phyloP scores from a whole-genome alignment of 1,140 invertebrate genomes.

The Nebria ingens region DNA sequence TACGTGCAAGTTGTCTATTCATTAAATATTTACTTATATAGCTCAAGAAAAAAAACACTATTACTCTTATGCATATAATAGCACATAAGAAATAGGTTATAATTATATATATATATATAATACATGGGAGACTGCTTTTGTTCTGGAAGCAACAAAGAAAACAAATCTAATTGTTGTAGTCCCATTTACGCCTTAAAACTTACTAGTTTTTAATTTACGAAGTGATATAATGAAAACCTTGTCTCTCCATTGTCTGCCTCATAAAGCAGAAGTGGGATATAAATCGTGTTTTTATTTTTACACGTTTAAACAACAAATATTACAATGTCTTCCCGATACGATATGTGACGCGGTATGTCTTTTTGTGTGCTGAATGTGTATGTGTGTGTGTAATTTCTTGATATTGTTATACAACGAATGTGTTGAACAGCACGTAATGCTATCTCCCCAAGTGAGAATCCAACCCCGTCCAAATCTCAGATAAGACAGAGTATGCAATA shows the following conservation, averaged over 20 bases:
- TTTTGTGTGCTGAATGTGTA: not conserved
- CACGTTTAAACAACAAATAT: not conserved
- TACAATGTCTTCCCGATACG: not conserved
- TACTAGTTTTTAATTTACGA: not conserved
- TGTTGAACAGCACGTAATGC: not conserved
- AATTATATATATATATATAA: no score
- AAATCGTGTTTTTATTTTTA: not conserved
- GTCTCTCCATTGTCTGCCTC: not conserved
- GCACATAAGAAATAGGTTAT: no score
- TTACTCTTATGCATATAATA: no score
- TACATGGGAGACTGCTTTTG: no score
- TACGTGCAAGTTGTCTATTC: no score
- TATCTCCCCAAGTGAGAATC: no score
- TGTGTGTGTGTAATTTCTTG: not conserved
- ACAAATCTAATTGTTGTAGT: no score
- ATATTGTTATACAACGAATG: constrained; percentile 1
- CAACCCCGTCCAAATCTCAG: not conserved
- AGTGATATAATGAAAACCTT: not conserved
- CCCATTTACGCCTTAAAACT: no score
- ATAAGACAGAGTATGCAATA: not conserved
- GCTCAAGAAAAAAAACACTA: no score
- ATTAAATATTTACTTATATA: no score
- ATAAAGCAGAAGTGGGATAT: no score
- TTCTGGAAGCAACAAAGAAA: no score
- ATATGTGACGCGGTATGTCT: not conserved